These are phyloP conservation scores for Babyrousa celebensis DNA, from an alignment of 2,797 vertebrate genomes.

Conservation along the genomic window DNA sequence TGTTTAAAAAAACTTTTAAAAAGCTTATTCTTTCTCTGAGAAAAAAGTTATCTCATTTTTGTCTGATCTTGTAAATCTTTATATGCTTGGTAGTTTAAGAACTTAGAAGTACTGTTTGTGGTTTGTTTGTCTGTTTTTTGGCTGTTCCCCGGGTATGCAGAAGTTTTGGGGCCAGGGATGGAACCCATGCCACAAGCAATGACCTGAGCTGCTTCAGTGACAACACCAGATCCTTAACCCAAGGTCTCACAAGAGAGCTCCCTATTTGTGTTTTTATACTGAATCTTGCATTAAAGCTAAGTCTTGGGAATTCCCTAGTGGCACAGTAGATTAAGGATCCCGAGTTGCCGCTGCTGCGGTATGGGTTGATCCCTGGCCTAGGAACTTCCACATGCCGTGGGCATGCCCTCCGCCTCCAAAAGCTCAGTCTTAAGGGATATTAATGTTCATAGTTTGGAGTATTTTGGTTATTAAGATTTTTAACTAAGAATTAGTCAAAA, in stretches of 20 bases:
- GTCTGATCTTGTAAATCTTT: conserved; percentile 60
- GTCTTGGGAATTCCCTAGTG: background rate
- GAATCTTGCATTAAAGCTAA: conserved; percentile 62
- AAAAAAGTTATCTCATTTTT: conserved; percentile 61
- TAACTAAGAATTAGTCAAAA: conserved; percentile 50
- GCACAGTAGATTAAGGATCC: too few species aligned
- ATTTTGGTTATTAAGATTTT: conserved; percentile 51
- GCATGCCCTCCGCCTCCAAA: background rate
- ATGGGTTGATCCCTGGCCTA: too few species aligned
- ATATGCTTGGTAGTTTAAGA: conserved; percentile 73
- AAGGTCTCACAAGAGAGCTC: too few species aligned
- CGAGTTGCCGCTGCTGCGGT: too few species aligned
- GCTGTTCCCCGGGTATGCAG: too few species aligned
- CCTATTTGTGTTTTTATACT: conserved; percentile 26
- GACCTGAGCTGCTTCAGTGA: too few species aligned
- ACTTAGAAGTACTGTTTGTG: conserved; percentile 42
- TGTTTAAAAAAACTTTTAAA: conserved; percentile 70
- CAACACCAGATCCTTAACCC: too few species aligned
- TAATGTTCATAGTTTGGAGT: conserved; percentile 37
- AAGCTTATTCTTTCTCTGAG: conserved; percentile 45
- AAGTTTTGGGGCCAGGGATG: too few species aligned
- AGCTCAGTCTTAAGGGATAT: conserved; percentile 49
- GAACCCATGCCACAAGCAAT: too few species aligned
- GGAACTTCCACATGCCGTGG: too few species aligned
- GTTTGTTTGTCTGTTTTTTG: too few species aligned